Base-by-base conservation (phyloP, 2,797 vertebrate genomes). In the Triplophysa bombifrons region DNA sequence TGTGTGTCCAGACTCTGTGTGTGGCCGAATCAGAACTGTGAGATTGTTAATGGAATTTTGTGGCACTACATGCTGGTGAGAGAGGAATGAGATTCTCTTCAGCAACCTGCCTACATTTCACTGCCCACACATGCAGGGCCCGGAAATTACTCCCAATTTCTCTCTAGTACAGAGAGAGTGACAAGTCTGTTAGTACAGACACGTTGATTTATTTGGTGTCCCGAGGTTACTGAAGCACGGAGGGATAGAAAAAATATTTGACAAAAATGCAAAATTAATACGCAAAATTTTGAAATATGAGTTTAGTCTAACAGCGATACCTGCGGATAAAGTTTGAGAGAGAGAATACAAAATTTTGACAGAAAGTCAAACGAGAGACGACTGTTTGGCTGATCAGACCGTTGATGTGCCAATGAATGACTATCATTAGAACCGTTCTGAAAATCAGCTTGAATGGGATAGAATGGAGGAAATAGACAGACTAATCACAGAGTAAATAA, bases 41-140 rank as follows among this genome's bases (percentile, higher is more conserved):
- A 76, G 53, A 70, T 69, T 70, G 80, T 74, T 85, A 82, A 86
- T 84, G 80, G 83, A 76, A 83, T 78, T 82, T 84, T 51, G 65
- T 72, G 74, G 58, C 73, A 67, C 76, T 66, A 50, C 17, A 46
- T 66, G 78, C 66, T 60, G 48, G 79, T 22, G 51, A 84, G 69
- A 84, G 75, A 77, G 44, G 19, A 78, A 78, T 74, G 53, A 72
- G 53, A 78, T 16, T n/a, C 82, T 60, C 27, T 16, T 48, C 38
- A 46, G 56, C 78, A 80, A 78, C 66, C 66, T 50, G 74, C 66
- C 68, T 66, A 76, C 76, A 53, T 53, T 61, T 83, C 60, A 53
- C 60, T 72, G 64, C 71, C 58, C 63, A 80, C 72, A 65, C 74
- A 74, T 73, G 66, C 34, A 67, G 74, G 41, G 46, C 55, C 38